Evolutionary conservation across 2,113 vertebrate genomes (phyloP).

Genomic region (Progne subis): DNA sequence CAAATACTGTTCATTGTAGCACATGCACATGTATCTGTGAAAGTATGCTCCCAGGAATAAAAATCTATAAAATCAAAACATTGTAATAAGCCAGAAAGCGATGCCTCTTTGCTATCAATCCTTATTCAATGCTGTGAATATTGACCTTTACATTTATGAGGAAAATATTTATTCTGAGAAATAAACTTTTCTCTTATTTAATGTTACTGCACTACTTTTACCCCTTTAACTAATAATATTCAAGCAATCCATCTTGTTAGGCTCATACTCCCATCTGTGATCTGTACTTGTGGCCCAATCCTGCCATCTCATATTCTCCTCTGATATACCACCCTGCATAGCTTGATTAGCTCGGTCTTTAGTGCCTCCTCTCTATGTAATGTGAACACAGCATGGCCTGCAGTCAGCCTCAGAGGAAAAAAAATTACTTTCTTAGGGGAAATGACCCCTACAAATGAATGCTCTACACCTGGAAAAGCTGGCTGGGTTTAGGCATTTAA

Average conservation of each 20-base stretch:
- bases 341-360: background rate
- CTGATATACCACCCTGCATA: background rate
- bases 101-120: background rate
- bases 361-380: background rate
- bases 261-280: background rate
- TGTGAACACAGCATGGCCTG: background rate
- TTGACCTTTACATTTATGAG: background rate
- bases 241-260: accelerated
- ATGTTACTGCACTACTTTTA: background rate
- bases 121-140: background rate
- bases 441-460: background rate
- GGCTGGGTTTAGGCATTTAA: background rate
- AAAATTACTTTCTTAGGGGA: background rate
- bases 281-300: background rate
- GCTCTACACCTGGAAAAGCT: background rate
- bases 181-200: background rate
- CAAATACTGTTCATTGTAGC: background rate
- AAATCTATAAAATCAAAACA: background rate
- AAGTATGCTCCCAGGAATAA: background rate
- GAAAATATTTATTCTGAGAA: background rate
- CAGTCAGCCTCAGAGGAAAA: background rate
- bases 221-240: background rate
- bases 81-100: background rate
- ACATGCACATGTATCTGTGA: background rate
- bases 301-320: background rate